Base-by-base conservation (phyloP, 2,888 invertebrate genomes). In the Sphinx pinastri region DNA sequence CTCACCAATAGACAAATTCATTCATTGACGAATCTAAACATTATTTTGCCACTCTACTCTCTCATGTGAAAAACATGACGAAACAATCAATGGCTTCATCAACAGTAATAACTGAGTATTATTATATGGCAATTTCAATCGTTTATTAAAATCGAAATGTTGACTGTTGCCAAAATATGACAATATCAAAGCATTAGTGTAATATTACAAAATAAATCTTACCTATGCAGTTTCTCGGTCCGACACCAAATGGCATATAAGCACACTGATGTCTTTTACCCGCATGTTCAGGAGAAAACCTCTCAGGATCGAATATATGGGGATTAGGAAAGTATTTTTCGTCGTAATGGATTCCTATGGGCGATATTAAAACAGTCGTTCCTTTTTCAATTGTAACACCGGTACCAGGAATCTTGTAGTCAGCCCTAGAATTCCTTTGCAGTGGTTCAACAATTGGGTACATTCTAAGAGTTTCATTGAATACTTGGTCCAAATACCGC, bases 181-280 rank as follows among this genome's bases (percentile, higher is more conserved):
- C 25, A 25, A 25, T 25, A 2, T 25, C 25, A 25, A 25, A 25
- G 25, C 2, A 25, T 25, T 25, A 25, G 25, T 25, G 2, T 25
- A 25, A 25, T 25, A 25, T 2, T 1, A 2, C 2, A 25, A 2
- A 38, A 67, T 11, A 31, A 52, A 47, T 79, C 86, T 84, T 78
- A 92, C 91, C 92, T 12, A 91, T 89, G 73, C 92, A 93, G 71
- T 88, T 88, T 67, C 93, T 81, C 3, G 91, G 91, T 10, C 92
- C 92, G 38, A 83, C 80, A 58, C 92, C 92, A 74, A 93, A 93
- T 7, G 92, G 91, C 68, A 92, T 70, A 72, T 85, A 93, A 2
- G 87, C 87, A 73, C 87, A 89, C 0, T 84, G 76, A 71, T 87
- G 88, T 4, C 88, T 80, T 11, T 77, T 72, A 25, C 78, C 81